These are phyloP conservation scores for Plutella xylostella DNA, from an alignment of 2,888 invertebrate genomes.

Conservation along the genomic window DNA sequence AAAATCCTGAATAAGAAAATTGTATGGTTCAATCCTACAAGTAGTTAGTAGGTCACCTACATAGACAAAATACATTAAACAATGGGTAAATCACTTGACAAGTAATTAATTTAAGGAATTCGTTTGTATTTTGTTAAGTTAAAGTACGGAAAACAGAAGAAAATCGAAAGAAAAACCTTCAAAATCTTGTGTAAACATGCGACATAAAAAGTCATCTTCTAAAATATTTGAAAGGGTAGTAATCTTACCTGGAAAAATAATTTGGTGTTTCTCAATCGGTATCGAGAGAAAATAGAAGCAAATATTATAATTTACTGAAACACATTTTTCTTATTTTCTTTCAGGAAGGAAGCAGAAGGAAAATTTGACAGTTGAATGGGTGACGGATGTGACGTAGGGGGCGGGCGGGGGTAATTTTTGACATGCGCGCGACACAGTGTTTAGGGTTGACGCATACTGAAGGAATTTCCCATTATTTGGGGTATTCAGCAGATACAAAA, in stretches of 20 bases:
- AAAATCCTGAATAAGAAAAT: neutral
- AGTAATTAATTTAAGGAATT: no score
- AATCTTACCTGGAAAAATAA: neutral
- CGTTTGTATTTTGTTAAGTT: no score
- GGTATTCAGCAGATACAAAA: no score
- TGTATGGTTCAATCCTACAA: no score
- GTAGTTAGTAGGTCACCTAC: no score
- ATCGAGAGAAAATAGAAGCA: neutral
- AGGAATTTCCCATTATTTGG: neutral
- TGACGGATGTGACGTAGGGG: neutral
- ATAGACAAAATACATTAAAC: no score
- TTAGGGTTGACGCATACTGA: neutral
- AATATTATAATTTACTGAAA: neutral
- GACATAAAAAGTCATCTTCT: no score
- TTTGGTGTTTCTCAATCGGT: neutral
- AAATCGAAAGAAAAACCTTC: no score
- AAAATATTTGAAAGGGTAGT: no score
- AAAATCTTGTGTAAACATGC: no score
- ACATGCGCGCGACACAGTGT: slow-evolving; percentile 3
- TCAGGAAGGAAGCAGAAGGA: neutral
- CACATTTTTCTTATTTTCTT: neutral
- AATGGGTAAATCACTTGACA: no score
- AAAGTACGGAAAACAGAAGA: no score
- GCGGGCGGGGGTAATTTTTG: slow-evolving; percentile 1
- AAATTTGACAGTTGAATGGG: neutral